Base-by-base conservation (phyloP, 2,888 invertebrate genomes). In the Malthinus flaveolus region DNA sequence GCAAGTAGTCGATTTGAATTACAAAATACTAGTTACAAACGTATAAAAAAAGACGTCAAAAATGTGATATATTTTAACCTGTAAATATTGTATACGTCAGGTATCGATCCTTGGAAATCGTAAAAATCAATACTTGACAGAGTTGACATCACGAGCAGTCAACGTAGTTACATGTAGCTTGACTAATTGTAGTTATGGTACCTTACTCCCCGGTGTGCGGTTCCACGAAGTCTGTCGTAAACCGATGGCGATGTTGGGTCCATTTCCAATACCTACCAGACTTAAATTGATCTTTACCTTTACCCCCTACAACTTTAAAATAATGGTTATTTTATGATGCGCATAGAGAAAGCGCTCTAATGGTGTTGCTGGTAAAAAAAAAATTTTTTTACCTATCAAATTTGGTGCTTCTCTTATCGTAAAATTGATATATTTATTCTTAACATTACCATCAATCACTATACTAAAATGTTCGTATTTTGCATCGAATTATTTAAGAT, bases 211-310 rank as follows among this genome's bases (percentile, higher is more conserved):
- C 66, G 71, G 62, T 44, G 73, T 59, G 66, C 66, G 74, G 75
- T 75, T 75, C 75, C 74, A 70, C 74, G 75, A 75, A 75, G 75
- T 75, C 75, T 75, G 71, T 72, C 75, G 75, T 75, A 74, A 73
- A 73, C 58, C 37, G 42, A 52, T 32, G 49, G 51, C 49, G 33
- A 32, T 36, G 23, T 23, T 23, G 23, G 39, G 50, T 46, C 42
- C 54, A 37, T 34, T 32, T 36, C 54, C 32, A 47, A 46, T 35
- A 46, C 46, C 46, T 31, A 46, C 47, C 32, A 13, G 32, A 47
- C 34, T 33, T 33, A 13, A 47, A 33, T 33, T 47, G 33, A 32
- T 45, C 36, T 45, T 52, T 15, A 35, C 45, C 36, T 36, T 32
- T 52, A 52, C 52, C 52, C 52, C 52, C 52, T 45, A 44, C 45